Evolutionary conservation across 2,888 invertebrate genomes (phyloP).

Genomic region (Pheosia gnoma): DNA sequence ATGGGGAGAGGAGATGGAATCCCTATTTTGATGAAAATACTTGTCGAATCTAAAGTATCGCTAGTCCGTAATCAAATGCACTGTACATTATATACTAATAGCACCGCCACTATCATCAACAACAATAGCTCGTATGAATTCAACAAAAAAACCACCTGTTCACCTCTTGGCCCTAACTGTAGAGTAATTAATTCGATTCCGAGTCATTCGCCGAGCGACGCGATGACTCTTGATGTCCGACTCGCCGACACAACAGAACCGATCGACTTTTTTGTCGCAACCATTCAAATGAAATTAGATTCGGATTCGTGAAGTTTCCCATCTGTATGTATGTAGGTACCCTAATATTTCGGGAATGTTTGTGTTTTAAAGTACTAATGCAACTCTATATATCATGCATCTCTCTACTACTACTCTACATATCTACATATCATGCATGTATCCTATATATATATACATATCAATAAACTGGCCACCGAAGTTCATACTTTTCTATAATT

Average conservation of each 20-base stretch:
- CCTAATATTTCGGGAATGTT: neutral
- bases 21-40: too few species aligned
- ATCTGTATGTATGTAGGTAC: slow-evolving; percentile 28
- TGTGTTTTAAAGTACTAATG: neutral
- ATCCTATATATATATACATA: too few species aligned
- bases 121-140: slow-evolving; percentile 24
- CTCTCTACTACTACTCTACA: too few species aligned
- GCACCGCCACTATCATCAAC: slow-evolving; percentile 2
- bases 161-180: slow-evolving; percentile 65
- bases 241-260: slow-evolving; percentile 70
- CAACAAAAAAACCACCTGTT: slow-evolving; percentile 54
- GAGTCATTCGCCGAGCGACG: slow-evolving; percentile 53
- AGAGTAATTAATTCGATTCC: slow-evolving; percentile 73
- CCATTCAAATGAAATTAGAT: slow-evolving; percentile 75
- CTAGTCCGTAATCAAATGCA: too few species aligned
- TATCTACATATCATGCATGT: neutral
- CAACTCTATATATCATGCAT: too few species aligned
- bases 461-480: neutral
- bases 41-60: too few species aligned
- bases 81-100: neutral
- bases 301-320: slow-evolving; percentile 66
- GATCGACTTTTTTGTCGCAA: slow-evolving; percentile 73
- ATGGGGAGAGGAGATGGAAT: too few species aligned
- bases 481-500: neutral
- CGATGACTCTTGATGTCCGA: slow-evolving; percentile 78